Evolutionary conservation across 2,113 vertebrate genomes (phyloP), one percentile per base, ranked within the genome.

Genomic region (Uria lomvia): DNA sequence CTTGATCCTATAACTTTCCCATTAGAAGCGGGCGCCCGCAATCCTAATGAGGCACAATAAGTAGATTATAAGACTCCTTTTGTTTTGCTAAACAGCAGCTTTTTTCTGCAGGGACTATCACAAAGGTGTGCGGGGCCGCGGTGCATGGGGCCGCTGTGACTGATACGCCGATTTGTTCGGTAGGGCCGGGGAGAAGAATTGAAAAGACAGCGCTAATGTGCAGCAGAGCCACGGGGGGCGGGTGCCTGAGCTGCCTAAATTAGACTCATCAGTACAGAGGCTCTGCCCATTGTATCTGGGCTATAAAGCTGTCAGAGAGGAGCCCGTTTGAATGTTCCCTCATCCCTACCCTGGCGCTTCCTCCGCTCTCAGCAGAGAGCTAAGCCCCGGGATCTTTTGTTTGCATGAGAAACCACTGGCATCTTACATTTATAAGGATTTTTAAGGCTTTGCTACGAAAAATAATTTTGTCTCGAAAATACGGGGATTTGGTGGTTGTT

Each of bases 231-330:
- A 55, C 24, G 86, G 88, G 96, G 96, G 96, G 84, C 66, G 87
- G 74, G 87, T 82, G 86, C 90, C 86, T 52, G 92, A 68, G 91
- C 93, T 42, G 95, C 92, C 85, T 94, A 79, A 83, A 93, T 95
- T 91, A 92, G 95, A 80, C 94, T 94, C 96, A 62, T 93, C 98
- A 49, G 96, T 27, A 43, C 22, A 92, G 93, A n/a, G 91, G 71
- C 93, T 98, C 97, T 97, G 96, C 92, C 96, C 96, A 97, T 98
- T 98, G 98, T 97, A 75, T 87, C 81, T 12, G 76, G 77, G 97
- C 95, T 98, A 94, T 97, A 98, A 98, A 98, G 97, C 97, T 98
- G 98, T 98, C 98, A 98, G 86, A 73, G 87, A 76, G 82, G 66
- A 93, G 92, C 95, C 93, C 88, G 66, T 53, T 45, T 89, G 79